Evolutionary conservation across 2,113 vertebrate genomes (phyloP).

Genomic region (Catharus bicknelli): DNA sequence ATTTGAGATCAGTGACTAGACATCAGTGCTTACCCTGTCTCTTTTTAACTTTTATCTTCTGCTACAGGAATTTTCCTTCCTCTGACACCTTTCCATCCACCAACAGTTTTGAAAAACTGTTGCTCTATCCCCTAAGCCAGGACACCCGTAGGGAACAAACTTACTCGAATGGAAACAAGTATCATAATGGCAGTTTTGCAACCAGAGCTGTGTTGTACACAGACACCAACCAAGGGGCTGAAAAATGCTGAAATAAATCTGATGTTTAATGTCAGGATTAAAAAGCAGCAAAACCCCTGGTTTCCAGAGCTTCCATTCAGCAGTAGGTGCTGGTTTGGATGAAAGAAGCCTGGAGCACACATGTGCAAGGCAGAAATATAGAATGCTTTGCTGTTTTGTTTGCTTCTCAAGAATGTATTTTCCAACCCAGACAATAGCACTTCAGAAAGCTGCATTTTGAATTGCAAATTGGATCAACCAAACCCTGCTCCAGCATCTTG

Average conservation of each 20-base stretch:
- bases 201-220: not conserved
- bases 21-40: not conserved
- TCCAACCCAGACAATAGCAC: not conserved
- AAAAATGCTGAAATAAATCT: not conserved
- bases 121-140: not conserved
- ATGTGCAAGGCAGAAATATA: slow-evolving; percentile 3
- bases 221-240: not conserved
- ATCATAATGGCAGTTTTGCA: not conserved
- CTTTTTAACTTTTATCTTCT: not conserved
- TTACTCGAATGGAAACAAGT: not conserved
- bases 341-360: not conserved
- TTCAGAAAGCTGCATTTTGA: not conserved
- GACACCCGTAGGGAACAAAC: not conserved
- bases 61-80: not conserved
- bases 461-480: slow-evolving; percentile 8
- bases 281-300: not conserved
- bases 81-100: not conserved
- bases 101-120: not conserved
- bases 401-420: not conserved
- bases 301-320: not conserved
- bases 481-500: not conserved
- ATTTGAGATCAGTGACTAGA: not conserved
- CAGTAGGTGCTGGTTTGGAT: not conserved
- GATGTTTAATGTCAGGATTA: not conserved
- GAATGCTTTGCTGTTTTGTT: not conserved